Percentiles rank a stretch among this genome's conserved stretches.
These are phyloP conservation scores for Pandemis corylana DNA, from an alignment of 2,888 invertebrate genomes.

Conservation along the genomic window DNA sequence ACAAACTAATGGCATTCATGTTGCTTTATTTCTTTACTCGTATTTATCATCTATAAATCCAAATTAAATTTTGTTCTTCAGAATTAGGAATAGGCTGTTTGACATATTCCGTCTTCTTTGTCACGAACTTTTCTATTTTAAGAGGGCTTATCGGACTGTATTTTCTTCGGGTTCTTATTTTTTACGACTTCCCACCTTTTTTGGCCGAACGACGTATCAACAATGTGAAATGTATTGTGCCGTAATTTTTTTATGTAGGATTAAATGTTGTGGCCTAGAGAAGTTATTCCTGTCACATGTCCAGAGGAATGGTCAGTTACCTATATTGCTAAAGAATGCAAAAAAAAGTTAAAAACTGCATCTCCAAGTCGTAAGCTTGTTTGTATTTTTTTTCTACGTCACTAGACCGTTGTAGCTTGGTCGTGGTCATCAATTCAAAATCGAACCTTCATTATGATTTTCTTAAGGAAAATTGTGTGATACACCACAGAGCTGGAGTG, in stretches of 20 bases:
- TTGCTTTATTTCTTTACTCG: too few species aligned
- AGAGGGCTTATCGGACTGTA: not conserved
- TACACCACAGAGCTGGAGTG: too few species aligned
- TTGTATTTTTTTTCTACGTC: too few species aligned
- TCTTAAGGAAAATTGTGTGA: too few species aligned
- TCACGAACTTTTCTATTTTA: not conserved
- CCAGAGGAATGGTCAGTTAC: not conserved
- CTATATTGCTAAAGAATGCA: not conserved
- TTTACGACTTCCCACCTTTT: constrained; percentile 25
- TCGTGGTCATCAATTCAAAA: too few species aligned
- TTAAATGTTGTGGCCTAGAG: not conserved
- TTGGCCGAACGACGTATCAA: not conserved
- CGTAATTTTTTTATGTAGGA: not conserved
- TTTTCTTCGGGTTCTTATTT: constrained; percentile 10
- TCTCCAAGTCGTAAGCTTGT: too few species aligned
- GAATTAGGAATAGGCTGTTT: not conserved
- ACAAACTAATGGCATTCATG: too few species aligned
- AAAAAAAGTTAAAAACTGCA: too few species aligned
- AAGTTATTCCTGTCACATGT: not conserved
- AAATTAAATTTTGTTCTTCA: not conserved
- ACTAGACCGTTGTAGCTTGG: too few species aligned
- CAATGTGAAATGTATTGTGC: not conserved
- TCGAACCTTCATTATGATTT: too few species aligned
- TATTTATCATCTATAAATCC: not conserved
- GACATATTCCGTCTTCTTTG: not conserved